Evolutionary conservation across 2,113 vertebrate species (phyloP), one percentile per base, ranked within the genome.

Genomic region (Dicrurus megarhynchus): DNA sequence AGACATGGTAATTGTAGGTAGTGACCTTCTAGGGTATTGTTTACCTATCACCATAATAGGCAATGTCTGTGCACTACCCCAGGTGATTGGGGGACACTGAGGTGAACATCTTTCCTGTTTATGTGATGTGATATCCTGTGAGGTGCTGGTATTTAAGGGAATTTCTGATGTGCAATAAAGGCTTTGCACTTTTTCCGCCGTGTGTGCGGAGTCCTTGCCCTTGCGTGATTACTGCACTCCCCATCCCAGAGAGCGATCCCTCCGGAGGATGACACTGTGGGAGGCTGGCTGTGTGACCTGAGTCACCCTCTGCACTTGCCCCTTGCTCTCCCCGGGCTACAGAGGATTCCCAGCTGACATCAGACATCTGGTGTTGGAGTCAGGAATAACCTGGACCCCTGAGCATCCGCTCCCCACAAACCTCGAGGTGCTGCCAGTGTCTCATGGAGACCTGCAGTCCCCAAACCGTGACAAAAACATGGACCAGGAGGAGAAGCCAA

Each of bases 201-300:
- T n/a, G n/a, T n/a, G n/a, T n/a, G n/a, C n/a, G n/a, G n/a, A n/a
- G n/a, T n/a, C n/a, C n/a, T n/a, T n/a, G n/a, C n/a, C n/a, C n/a
- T n/a, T n/a, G n/a, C n/a, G n/a, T n/a, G n/a, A n/a, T n/a, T n/a
- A n/a, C n/a, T n/a, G n/a, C n/a, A n/a, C n/a, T n/a, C n/a, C 39
- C 33, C 6, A 1, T 37, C 24, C 5, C 0, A 56, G 53, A 32
- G 57, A n/a, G 9, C 1, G 1, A 20, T 60, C 68, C 12, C 47
- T 91, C 68, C 1, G 0, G 55, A 92, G 64, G 56, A 24, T 89
- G 89, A 44, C 39, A 15, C 1, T 19, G 39, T 32, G 33, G 42
- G 53, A 63, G 12, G 32, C 13, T 53, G 46, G 3, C n/a, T 71
- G 27, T 13, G 1, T 11, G 46, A 57, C 42, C n/a, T 20, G 33